phyloP scores from a whole-genome alignment of 35 echinoderm and acorn worm genomes.

The Apostichopus parvimensis region DNA sequence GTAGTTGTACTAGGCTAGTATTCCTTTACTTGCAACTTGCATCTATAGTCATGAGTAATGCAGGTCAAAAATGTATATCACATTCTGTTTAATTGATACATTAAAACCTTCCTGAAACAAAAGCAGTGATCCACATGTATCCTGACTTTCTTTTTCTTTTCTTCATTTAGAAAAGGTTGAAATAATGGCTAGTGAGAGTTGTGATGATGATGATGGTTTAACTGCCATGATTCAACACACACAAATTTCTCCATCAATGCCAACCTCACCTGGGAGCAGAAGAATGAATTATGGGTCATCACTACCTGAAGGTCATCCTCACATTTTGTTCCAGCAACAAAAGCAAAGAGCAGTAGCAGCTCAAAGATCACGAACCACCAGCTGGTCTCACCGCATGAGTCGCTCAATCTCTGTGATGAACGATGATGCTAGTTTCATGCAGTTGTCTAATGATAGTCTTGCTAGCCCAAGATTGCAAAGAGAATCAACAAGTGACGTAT shows the following conservation, averaged over 20 bases:
- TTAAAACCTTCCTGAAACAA: too few species aligned
- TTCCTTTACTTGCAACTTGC: background rate
- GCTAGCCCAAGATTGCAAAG: background rate
- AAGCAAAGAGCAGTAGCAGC: background rate
- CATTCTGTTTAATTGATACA: too few species aligned
- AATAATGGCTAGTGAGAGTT: background rate
- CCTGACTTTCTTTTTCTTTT: background rate
- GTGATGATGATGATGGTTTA: background rate
- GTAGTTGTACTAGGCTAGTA: too few species aligned
- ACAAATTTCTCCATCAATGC: background rate
- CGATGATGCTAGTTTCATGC: background rate
- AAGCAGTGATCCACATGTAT: too few species aligned
- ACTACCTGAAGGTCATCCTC: background rate
- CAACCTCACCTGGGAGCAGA: slow-evolving; percentile 4
- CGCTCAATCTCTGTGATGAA: background rate
- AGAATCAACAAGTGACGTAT: background rate
- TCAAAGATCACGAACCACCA: slow-evolving; percentile 8
- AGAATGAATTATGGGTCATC: slow-evolving; percentile 20
- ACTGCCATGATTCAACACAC: background rate
- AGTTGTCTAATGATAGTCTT: background rate
- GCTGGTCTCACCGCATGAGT: slow-evolving; percentile 40
- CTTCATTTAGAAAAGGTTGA: background rate
- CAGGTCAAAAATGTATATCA: too few species aligned
- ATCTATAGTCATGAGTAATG: background rate
- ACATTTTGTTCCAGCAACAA: slow-evolving; percentile 17